Conservation (phyloP, 2,797 vertebrate species). For the Vireo griseus region DNA sequence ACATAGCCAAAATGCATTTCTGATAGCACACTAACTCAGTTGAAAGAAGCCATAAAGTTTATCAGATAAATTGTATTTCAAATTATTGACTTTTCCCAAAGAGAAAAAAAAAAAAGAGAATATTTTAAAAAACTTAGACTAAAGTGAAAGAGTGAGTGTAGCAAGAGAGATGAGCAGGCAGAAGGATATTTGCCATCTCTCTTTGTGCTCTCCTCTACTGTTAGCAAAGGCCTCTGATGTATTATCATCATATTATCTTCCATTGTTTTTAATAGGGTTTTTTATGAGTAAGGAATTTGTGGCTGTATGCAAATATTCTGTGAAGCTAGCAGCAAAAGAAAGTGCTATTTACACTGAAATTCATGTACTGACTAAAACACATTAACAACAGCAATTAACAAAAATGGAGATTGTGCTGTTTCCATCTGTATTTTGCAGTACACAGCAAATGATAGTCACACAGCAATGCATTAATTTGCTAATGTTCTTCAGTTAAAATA, state of each 20-base stretch:
- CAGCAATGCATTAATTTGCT: conserved; percentile 3
- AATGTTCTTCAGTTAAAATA: not conserved
- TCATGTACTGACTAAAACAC: conserved; percentile 38
- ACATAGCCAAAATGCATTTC: not conserved
- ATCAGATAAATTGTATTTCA: not conserved
- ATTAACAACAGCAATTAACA: conserved; percentile 49
- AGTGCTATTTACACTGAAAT: conserved; percentile 40
- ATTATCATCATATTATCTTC: conserved; percentile 6
- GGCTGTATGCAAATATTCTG: not conserved
- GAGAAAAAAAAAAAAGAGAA: not conserved
- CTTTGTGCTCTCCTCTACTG: not conserved
- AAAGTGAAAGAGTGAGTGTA: not conserved
- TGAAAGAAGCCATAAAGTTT: not conserved
- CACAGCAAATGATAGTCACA: conserved; percentile 2
- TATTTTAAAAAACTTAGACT: not conserved
- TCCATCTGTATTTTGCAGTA: conserved; percentile 37
- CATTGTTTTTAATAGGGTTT: not conserved
- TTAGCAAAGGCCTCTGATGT: not conserved
- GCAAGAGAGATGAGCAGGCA: not conserved
- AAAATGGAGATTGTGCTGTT: not conserved
- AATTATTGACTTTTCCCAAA: not conserved
- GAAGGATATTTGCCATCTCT: not conserved
- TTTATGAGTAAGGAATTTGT: conserved; percentile 30
- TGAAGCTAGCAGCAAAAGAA: conserved; percentile 18
- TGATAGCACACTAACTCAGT: not conserved